These are phyloP conservation scores for Platalea minor DNA, from an alignment of 2,797 vertebrate genomes.

Conservation along the genomic window DNA sequence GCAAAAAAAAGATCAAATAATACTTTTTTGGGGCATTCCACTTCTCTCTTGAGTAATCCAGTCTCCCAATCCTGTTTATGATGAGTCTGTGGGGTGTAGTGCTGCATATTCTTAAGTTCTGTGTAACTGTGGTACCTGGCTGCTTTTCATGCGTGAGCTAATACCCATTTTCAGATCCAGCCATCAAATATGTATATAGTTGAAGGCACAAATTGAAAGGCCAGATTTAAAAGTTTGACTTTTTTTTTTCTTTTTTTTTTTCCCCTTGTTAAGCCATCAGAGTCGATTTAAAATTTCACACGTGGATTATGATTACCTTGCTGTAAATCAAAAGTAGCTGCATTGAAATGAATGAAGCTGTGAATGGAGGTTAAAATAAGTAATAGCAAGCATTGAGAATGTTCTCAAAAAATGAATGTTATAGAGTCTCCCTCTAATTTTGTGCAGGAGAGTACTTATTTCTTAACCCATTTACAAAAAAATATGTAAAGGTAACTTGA, in stretches of 20 bases:
- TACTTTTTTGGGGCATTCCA: rapidly evolving
- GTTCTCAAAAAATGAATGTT: background rate
- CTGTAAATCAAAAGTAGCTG: background rate
- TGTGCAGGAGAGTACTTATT: background rate
- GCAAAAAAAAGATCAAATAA: background rate
- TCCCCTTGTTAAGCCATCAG: background rate
- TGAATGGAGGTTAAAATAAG: background rate
- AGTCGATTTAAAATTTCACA: background rate
- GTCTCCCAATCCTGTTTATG: background rate
- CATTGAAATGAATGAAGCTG: background rate
- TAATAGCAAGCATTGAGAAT: background rate
- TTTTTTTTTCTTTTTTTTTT: no score
- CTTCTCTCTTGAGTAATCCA: background rate
- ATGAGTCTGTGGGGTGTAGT: background rate
- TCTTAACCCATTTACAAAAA: background rate
- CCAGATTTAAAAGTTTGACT: background rate
- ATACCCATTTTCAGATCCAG: background rate
- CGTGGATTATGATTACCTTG: background rate
- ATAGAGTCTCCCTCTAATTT: background rate
- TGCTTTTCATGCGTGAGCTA: background rate
- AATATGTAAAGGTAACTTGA: background rate
- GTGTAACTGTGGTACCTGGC: background rate
- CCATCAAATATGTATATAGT: background rate
- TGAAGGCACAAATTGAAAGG: background rate
- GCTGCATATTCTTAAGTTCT: background rate